Evolutionary conservation across 2,113 vertebrate genomes (phyloP), one percentile per base, ranked within the genome.

Genomic region (Pterocles gutturalis): DNA sequence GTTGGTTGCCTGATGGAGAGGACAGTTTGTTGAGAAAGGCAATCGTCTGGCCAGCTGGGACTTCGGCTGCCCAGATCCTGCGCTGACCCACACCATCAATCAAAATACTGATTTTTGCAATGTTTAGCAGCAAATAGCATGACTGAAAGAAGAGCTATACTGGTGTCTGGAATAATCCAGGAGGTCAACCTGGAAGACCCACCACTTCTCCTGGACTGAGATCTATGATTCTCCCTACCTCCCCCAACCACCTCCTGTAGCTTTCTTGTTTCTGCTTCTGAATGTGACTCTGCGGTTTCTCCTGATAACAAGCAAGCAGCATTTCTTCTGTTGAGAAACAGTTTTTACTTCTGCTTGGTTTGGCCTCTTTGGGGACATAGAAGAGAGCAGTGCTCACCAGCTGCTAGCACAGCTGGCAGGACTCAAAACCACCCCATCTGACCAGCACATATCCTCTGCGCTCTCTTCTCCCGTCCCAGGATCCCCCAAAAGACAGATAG

Each of bases 71-170:
- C 72, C 77, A 58, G 20, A 80, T 80, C 36, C 17, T 29, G 13
- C 0, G 0, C 24, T 2, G 2, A 93, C 17, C 45, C 33, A 57
- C 41, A 31, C 3, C 25, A n/a, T 45, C 51, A n/a, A 5, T 51
- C 48, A 53, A 81, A 80, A 84, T 9, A 64, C 9, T 75, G 36
- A 34, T 34, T 62, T 55, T 57, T 70, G 73, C n/a, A 87, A 18
- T 14, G 60, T 21, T 58, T 7, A 78, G 69, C 49, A 89, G n/a
- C 21, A 83, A 72, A 80, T 12, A 79, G 48, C 7, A 17, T 22
- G 86, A 69, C 34, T 72, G 75, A 84, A 66, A 54, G 17, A 78
- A 88, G 62, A 81, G 43, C 25, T 51, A 5, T 51, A 38, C 6
- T 29, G 55, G 13, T 51, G 22, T 81, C 25, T 22, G 17, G 33